Base-by-base conservation (phyloP, 2,113 vertebrate genomes). In the Erythrocercus mccallii region DNA sequence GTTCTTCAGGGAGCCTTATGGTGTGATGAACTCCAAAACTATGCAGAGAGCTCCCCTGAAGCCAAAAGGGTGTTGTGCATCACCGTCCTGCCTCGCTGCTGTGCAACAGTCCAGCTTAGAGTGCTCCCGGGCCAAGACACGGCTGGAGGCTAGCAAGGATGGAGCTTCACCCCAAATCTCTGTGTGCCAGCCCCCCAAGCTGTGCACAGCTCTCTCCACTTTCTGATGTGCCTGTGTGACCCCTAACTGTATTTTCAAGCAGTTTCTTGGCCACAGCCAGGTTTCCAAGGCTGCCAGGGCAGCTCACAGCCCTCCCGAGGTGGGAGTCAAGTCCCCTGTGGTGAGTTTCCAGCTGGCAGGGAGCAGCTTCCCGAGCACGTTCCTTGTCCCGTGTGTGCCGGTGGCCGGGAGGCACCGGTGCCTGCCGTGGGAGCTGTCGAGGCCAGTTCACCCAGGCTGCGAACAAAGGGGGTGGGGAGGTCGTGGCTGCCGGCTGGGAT, bases 401-500 rank as follows among this genome's bases (percentile, higher is more conserved):
- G 40, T 0, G 4, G 58, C 44, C 10, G 35, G 56, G 68, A 58
- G 35, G 38, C 20, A 5, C 20, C 12, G 2, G 5, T 2, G 5
- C 19, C 70, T 0, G 1, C 35, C 12, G 3, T 5, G 10, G 80
- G 77, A 77, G 44, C 51, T 22, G 15, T 6, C 0, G 4, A 44
- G 54, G 65, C 73, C 48, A 14, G 33, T 48, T 9, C 38, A 3
- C 9, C 17, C 27, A 0, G 2, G 30, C 62, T 76, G 50, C 0
- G 1, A 81, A 4, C 64, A 27, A 5, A 1, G 58, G 58, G 53
- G 48, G 51, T 0, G 0, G 38, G 62, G 20, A 51, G 23, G 60
- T 12, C 0, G 3, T 0, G 2, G 70, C 51, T 40, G 31, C 24
- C 2, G 4, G 33, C 40, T 4, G 45, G 65, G 51, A 28, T 35